These are phyloP conservation scores for Macrochelys suwanniensis DNA, from an alignment of 2,797 vertebrate species.

Conservation along the genomic window DNA sequence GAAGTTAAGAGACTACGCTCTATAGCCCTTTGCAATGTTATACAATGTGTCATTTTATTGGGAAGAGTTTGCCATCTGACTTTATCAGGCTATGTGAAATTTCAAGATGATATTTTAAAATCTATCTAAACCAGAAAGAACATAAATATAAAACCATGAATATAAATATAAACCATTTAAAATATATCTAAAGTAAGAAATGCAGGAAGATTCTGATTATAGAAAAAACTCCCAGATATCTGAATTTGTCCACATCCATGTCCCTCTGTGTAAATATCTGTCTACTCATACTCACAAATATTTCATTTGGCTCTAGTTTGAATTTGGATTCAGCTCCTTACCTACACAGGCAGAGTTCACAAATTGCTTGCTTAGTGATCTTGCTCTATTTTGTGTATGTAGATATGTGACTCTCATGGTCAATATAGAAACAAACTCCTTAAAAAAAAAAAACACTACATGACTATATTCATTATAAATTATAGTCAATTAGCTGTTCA, in stretches of 20 bases:
- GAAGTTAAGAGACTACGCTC: constrained; percentile 5
- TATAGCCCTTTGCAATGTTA: neutral
- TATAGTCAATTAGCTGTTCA: constrained; percentile 20
- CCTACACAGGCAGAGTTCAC: constrained; percentile 68
- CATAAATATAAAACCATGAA: constrained; percentile 65
- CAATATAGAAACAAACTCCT: neutral
- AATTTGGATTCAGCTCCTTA: constrained; percentile 75
- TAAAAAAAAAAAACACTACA: neutral
- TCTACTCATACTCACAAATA: constrained; percentile 77
- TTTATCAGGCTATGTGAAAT: constrained; percentile 63
- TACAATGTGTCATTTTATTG: constrained; percentile 33
- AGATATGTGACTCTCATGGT: constrained; percentile 48
- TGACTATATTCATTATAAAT: constrained; percentile 12
- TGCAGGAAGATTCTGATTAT: constrained; percentile 67
- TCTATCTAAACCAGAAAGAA: constrained; percentile 66
- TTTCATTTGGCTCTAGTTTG: constrained; percentile 71
- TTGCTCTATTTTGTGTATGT: constrained; percentile 66
- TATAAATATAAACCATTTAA: constrained; percentile 76
- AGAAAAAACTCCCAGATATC: constrained; percentile 67
- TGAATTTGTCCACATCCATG: constrained; percentile 74
- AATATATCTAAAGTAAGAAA: constrained; percentile 72
- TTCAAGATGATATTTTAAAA: constrained; percentile 69
- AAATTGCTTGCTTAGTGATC: constrained; percentile 70
- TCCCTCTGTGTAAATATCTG: constrained; percentile 75
- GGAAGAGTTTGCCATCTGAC: constrained; percentile 46